These are phyloP conservation scores for Neosilurus mollespiculum DNA, from an alignment of 2,797 vertebrate genomes.

Conservation along the genomic window DNA sequence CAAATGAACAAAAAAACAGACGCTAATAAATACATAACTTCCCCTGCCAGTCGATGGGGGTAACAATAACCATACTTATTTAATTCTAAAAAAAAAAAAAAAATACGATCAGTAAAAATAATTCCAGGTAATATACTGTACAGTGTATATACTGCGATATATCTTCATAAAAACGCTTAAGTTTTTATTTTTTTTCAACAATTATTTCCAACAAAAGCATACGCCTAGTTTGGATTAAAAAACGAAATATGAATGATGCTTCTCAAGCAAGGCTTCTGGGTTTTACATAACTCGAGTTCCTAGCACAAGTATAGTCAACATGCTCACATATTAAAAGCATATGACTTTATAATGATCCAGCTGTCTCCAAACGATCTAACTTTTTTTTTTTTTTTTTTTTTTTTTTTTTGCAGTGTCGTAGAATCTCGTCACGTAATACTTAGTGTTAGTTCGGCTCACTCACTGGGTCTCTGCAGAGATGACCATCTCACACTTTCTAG, in stretches of 20 bases:
- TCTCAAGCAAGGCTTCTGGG: not conserved
- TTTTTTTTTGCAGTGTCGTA: not conserved
- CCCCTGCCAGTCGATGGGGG: no score
- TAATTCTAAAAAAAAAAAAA: no score
- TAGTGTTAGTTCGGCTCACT: not conserved
- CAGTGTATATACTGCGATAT: no score
- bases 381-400: no score
- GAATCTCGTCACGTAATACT: not conserved
- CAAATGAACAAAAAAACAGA: no score
- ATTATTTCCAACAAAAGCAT: not conserved
- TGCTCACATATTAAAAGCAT: not conserved
- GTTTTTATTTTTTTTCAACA: no score
- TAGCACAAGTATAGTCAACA: not conserved
- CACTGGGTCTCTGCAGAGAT: conserved; percentile 6
- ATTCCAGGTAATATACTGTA: not conserved
- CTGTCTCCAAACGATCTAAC: not conserved
- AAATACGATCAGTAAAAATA: not conserved
- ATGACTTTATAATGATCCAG: not conserved
- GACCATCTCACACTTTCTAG: conserved; percentile 1
- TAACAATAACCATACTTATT: no score
- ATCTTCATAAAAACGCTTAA: no score
- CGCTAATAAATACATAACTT: no score
- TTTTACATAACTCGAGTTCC: not conserved
- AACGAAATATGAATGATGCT: not conserved
- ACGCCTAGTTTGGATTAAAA: not conserved